Conservation (phyloP, 2,888 invertebrate genomes). For the Scelioninae gen. 2 region DNA sequence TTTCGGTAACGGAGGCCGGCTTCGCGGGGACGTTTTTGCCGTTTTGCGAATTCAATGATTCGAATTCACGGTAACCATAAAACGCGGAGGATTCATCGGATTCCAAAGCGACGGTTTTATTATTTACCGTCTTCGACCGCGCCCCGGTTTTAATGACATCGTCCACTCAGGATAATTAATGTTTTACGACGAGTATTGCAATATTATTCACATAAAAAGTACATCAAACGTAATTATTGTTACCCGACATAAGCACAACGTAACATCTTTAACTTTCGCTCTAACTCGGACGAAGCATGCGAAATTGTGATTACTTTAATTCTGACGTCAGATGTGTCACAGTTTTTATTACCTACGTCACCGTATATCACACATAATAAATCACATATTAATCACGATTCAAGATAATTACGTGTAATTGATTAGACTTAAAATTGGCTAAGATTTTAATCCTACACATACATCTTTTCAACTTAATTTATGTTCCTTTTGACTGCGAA, state of each 20-base stretch:
- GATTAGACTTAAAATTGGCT: too few species aligned
- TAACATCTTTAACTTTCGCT: not conserved
- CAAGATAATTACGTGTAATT: too few species aligned
- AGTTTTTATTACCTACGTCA: too few species aligned
- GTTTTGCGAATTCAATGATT: slow-evolving; percentile 19
- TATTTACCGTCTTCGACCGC: slow-evolving; percentile 20
- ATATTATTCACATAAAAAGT: slow-evolving; percentile 9
- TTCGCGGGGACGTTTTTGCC: slow-evolving; percentile 10
- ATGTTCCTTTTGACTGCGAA: too few species aligned
- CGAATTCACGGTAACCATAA: slow-evolving; percentile 18
- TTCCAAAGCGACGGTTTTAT: slow-evolving; percentile 27
- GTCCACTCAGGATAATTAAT: slow-evolving; percentile 46
- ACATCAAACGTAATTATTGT: slow-evolving; percentile 21
- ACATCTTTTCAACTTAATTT: too few species aligned
- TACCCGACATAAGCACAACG: slow-evolving; percentile 3
- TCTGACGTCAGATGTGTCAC: not conserved
- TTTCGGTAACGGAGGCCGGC: not conserved
- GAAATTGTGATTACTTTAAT: slow-evolving; percentile 28
- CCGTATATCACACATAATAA: too few species aligned
- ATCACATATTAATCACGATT: not conserved
- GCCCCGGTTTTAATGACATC: slow-evolving; percentile 27
- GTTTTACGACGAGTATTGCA: slow-evolving; percentile 15
- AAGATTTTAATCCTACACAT: too few species aligned
- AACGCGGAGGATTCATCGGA: slow-evolving; percentile 25
- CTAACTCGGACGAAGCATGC: slow-evolving; percentile 8